Conservation (phyloP, 1,140 invertebrate genomes). For the Ceratosolen fusciceps region DNA sequence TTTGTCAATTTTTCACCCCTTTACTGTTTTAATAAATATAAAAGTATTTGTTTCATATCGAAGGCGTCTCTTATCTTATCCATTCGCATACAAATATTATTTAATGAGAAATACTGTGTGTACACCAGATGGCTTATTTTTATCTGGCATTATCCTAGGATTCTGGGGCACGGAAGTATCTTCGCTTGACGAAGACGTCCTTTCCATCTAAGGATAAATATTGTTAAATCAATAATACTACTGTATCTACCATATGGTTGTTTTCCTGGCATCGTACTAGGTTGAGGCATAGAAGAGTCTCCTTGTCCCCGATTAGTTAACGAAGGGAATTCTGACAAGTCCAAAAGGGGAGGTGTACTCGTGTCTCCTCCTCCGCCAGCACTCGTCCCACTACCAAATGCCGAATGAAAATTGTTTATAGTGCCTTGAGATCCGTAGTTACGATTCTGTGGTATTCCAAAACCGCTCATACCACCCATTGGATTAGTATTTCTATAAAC, state of each 20-base stretch:
- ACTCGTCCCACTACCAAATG: slow-evolving; percentile 77
- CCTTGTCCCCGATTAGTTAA: slow-evolving; percentile 85
- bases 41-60: too few relatives aligned
- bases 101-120: too few relatives aligned
- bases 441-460: slow-evolving; percentile 77
- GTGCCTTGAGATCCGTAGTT: slow-evolving; percentile 78
- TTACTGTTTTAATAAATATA: too few relatives aligned
- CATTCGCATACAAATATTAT: too few relatives aligned
- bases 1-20: too few relatives aligned
- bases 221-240: too few relatives aligned
- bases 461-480: slow-evolving; percentile 76
- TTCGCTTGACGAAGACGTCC: too few relatives aligned
- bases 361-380: slow-evolving; percentile 77
- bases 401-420: slow-evolving; percentile 81
- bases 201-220: too few relatives aligned
- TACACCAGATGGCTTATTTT: too few relatives aligned
- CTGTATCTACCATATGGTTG: slow-evolving; percentile 87
- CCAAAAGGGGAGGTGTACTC: slow-evolving; percentile 85
- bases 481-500: slow-evolving; percentile 74
- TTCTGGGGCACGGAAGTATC: too few relatives aligned
- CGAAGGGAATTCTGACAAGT: slow-evolving; percentile 92
- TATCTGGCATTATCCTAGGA: too few relatives aligned
- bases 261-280: slow-evolving; percentile 85
- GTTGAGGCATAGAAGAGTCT: slow-evolving; percentile 83
- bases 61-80: too few relatives aligned